Evolutionary conservation across 2,113 vertebrate species (phyloP), one percentile per base, ranked within the genome.

Genomic region (Pristiophorus japonicus): DNA sequence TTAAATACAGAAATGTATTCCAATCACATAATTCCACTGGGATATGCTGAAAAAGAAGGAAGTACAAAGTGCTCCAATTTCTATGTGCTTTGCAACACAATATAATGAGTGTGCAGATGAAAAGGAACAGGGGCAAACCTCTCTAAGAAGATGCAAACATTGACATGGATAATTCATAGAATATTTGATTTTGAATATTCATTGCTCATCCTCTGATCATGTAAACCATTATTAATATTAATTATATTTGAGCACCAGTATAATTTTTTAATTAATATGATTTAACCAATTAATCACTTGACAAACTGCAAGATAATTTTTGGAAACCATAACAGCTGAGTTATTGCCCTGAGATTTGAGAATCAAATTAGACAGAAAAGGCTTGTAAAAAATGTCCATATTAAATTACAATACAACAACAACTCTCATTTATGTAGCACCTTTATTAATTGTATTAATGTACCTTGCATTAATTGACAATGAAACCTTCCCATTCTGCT

Each of bases 201-300:
- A 94, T 66, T 70, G 65, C 66, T 94, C 93, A 94, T 70, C 45
- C 66, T 67, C 42, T 30, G 38, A 94, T 70, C 65, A 34, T 94
- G 93, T 94, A 73, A 94, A 94, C 93, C 93, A 94, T 94, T 94
- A 94, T 70, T 94, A 67, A 67, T 94, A 94, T 94, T 94, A 94
- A 94, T 94, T 94, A 73, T 94, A 70, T 94, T 70, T 67, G 65
- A 47, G 65, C 65, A 70, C 38, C 45, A 94, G 65, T 34, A 63
- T 63, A 65, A 73, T 70, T 94, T 94, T 92, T 38, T 1, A 59
- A 59, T 90, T 59, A 70, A 34, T 73, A 73, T 47, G 45, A 94
- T 47, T 94, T 67, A 94, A 94, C 93, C 93, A 94, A 94, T 94
- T 94, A 94, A 94, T 94, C 93, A 94, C 93, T 94, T 94, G 65